These are phyloP conservation scores for Platysternon megacephalum DNA, from an alignment of 2,113 vertebrate genomes.

Conservation along the genomic window DNA sequence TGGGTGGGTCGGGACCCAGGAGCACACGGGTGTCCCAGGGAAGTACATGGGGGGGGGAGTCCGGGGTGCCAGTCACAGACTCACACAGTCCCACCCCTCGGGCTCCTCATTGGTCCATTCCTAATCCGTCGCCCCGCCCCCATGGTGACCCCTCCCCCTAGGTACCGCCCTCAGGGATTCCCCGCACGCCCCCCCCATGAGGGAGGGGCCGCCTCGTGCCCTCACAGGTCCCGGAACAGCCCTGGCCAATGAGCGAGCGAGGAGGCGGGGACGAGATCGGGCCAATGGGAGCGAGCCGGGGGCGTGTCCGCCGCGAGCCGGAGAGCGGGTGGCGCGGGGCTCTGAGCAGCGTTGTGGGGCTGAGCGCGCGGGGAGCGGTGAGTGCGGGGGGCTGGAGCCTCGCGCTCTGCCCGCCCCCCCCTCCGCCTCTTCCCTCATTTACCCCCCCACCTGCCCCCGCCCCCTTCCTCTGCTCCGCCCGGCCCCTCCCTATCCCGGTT, in stretches of 20 bases:
- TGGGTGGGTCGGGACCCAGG: neutral
- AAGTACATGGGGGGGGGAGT: neutral
- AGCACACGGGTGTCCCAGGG: too few relatives aligned
- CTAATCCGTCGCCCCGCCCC: neutral
- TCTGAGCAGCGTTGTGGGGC: too few relatives aligned
- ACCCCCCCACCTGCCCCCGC: neutral
- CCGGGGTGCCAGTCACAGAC: neutral
- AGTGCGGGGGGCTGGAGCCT: too few relatives aligned
- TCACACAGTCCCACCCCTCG: neutral
- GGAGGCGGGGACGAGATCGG: neutral
- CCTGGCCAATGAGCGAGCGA: neutral
- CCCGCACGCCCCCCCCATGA: too few relatives aligned
- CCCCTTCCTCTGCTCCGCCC: too few relatives aligned
- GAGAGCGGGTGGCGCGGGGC: neutral
- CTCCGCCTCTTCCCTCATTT: accelerated
- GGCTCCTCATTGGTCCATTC: neutral
- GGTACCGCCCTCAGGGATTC: too few relatives aligned
- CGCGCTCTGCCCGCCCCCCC: neutral
- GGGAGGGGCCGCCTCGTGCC: neutral
- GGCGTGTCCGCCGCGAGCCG: neutral
- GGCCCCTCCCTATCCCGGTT: too few relatives aligned
- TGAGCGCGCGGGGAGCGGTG: too few relatives aligned
- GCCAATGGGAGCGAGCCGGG: neutral
- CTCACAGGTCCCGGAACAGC: neutral
- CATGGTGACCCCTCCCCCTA: too few relatives aligned